phyloP scores from a whole-genome alignment of 2,113 vertebrate genomes.

The Chaetura pelagica region DNA sequence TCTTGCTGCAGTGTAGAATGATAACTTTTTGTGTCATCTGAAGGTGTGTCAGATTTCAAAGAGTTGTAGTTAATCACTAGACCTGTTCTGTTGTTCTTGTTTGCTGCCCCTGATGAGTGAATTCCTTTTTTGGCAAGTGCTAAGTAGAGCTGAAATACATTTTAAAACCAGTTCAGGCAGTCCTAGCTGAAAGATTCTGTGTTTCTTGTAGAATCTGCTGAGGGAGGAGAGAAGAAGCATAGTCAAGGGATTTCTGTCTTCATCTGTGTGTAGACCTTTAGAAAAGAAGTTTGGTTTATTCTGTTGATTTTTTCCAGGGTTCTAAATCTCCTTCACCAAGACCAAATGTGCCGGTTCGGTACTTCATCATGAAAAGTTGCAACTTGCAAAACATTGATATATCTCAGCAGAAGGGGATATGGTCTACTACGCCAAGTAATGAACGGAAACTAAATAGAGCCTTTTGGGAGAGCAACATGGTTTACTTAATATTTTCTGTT shows the following conservation, averaged over 20 bases:
- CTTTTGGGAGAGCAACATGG: conserved; percentile 79
- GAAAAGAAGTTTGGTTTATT: background rate
- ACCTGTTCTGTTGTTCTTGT: background rate
- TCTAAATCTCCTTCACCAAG: conserved; percentile 76
- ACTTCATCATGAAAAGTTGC: conserved; percentile 96
- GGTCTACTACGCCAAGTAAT: conserved; percentile 89
- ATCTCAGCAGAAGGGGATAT: conserved; percentile 91
- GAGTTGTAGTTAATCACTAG: background rate
- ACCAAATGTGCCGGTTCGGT: conserved; percentile 75
- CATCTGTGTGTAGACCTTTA: background rate
- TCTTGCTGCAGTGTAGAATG: background rate
- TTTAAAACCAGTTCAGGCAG: background rate
- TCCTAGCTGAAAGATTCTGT: background rate
- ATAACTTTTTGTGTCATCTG: background rate
- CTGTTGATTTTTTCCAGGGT: conserved; percentile 53
- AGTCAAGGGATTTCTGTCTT: background rate
- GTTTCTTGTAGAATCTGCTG: background rate
- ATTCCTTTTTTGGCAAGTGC: background rate
- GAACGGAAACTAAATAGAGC: conserved; percentile 87
- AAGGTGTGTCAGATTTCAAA: background rate
- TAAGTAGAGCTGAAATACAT: background rate
- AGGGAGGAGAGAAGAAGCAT: rapidly evolving
- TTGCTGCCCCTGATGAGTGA: background rate
- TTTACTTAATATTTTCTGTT: conserved; percentile 93
- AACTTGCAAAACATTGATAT: conserved; percentile 88